Percentiles rank a stretch among this genome's conserved stretches.
These are phyloP conservation scores for Plebejus melissa DNA, from an alignment of 2,888 invertebrate species.

Conservation along the genomic window DNA sequence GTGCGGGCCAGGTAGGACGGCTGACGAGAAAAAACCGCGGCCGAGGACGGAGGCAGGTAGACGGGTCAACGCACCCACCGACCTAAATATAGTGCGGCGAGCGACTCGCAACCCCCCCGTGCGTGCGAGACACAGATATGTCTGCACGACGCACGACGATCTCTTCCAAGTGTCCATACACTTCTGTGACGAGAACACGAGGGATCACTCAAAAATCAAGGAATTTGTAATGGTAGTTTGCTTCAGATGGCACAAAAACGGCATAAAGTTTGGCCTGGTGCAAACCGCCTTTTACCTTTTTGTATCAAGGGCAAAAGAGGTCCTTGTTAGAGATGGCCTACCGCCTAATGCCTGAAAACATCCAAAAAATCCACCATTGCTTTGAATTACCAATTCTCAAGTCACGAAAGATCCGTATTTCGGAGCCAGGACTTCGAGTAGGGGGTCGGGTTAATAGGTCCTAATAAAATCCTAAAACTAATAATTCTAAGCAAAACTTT, in stretches of 20 bases:
- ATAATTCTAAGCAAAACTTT: not conserved
- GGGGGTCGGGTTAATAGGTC: not conserved
- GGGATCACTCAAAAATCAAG: no score
- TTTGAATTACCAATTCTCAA: no score
- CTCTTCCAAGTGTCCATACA: not conserved
- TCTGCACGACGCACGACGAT: constrained; percentile 4
- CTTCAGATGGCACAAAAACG: no score
- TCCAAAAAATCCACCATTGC: no score
- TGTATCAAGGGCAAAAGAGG: no score
- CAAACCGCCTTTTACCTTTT: no score
- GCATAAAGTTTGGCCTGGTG: no score
- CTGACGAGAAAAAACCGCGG: constrained; percentile 7
- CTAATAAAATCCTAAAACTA: not conserved
- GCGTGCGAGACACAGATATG: not conserved
- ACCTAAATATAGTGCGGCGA: constrained; percentile 41
- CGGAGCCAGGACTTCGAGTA: no score
- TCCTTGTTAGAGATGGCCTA: no score
- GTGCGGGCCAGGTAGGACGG: constrained; percentile 21
- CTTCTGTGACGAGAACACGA: no score
- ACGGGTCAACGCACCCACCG: constrained; percentile 46
- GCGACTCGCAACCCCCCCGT: constrained; percentile 28
- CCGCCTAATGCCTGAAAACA: no score
- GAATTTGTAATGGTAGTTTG: no score
- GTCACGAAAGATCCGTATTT: not conserved
- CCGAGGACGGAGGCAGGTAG: constrained; percentile 45